Base-by-base conservation (phyloP, 2,113 vertebrate genomes). In the Pygoscelis adeliae region DNA sequence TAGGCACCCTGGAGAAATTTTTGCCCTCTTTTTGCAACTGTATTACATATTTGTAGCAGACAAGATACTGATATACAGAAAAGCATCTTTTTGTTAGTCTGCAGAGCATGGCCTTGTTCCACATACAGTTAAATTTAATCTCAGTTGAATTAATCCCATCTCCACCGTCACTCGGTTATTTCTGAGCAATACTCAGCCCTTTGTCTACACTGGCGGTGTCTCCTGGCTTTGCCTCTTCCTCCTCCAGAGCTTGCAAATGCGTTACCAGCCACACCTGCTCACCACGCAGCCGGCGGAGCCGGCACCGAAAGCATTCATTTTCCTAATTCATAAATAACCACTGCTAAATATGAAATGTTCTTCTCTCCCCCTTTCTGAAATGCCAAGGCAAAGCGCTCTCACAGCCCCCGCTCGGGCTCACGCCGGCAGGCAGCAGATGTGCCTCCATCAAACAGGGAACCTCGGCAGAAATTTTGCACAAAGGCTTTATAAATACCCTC, bases 181-280 rank as follows among this genome's bases (percentile, higher is more conserved):
- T 58, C 52, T 23, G 42, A 49, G 79, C 14, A 9, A 32, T 21
- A 6, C 29, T 47, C 42, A 40, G 42, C 80, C 65, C 42, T 83
- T 69, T 32, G 65, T 10, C 36, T 34, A 12, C 8, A 3, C 2
- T 10, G 6, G 27, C 22, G 10, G 34, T 0, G 1, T 49, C 42
- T 69, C 79, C 42, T 15, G 21, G 8, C 65, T 69, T 32, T 11
- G 53, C 27, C 52, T 15, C n/a, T 22, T 58, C 65, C 79, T 69
- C 27, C 53, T 40, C 27, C 3, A 13, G 65, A 36, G 52, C 42
- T 30, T 12, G 42, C 42, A 44, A 36, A 47, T 1, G 19, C 50
- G 13, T n/a, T 66, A 10, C 76, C 49, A 13, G 13, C n/a, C 21
- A 12, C 52, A 26, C 52, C 79, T 26, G 52, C 65, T 38, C 8